phyloP scores from a whole-genome alignment of 1,140 invertebrate species.

The Drosophila ohnishii region DNA sequence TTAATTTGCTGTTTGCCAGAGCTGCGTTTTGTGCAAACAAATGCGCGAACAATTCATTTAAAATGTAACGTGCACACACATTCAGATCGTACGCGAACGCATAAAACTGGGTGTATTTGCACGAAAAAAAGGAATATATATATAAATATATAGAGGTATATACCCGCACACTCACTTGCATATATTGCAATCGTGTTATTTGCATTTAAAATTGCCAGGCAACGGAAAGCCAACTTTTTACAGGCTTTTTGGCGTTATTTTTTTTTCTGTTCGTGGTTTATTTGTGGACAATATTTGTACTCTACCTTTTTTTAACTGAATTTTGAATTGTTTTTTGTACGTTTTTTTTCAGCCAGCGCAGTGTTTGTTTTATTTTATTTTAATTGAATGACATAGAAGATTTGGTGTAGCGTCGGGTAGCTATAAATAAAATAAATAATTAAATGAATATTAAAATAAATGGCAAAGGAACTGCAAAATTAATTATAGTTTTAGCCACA shows the following conservation, averaged over 20 bases:
- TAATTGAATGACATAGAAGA: slow-evolving; percentile 30
- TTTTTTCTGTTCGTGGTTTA: slow-evolving; percentile 41
- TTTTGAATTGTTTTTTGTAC: slow-evolving; percentile 38
- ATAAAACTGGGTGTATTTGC: slow-evolving; percentile 16
- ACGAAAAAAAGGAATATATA: slow-evolving; percentile 12
- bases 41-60: slow-evolving; percentile 77
- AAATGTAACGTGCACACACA: slow-evolving; percentile 63
- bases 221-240: slow-evolving; percentile 68
- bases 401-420: slow-evolving; percentile 1
- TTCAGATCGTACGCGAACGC: slow-evolving; percentile 8
- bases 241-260: slow-evolving; percentile 60
- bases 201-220: slow-evolving; percentile 65
- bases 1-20: slow-evolving; percentile 69
- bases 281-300: slow-evolving; percentile 45
- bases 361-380: slow-evolving; percentile 35
- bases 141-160: neutral
- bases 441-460: neutral
- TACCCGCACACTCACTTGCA: slow-evolving; percentile 18
- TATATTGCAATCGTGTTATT: slow-evolving; percentile 50
- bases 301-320: slow-evolving; percentile 7
- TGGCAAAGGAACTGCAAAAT: neutral
- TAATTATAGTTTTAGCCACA: slow-evolving; percentile 5
- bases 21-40: slow-evolving; percentile 66
- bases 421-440: slow-evolving; percentile 8
- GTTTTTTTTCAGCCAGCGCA: slow-evolving; percentile 16